A percentile compares a stretch with the other conserved stretches of the same genome.
phyloP scores from a whole-genome alignment of 2,888 invertebrate genomes.

The Tenthredo notha region DNA sequence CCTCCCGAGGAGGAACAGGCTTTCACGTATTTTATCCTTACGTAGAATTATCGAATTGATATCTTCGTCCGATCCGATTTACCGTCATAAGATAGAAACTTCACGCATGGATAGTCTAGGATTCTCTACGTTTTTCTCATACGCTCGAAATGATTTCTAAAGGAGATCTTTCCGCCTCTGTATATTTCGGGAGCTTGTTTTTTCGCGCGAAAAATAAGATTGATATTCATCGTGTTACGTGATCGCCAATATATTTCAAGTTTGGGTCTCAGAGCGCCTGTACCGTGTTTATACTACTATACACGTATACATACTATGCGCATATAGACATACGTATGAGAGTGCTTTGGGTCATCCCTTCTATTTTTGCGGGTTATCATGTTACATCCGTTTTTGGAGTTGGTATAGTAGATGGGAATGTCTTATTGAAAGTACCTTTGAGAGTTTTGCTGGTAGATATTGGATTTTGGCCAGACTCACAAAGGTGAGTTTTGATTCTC shows the following conservation, averaged over 20 bases:
- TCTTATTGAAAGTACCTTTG: constrained; percentile 27
- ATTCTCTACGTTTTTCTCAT: constrained; percentile 17
- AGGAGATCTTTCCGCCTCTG: neutral
- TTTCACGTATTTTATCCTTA: neutral
- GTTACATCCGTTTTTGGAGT: constrained; percentile 2
- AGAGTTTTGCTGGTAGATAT: constrained; percentile 25
- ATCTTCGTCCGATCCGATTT: neutral
- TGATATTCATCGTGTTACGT: constrained; percentile 28
- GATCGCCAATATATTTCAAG: constrained; percentile 40
- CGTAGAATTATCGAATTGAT: neutral
- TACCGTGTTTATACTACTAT: constrained; percentile 9
- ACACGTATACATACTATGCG: neutral
- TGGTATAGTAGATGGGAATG: neutral
- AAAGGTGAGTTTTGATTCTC: constrained; percentile 4
- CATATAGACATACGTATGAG: neutral
- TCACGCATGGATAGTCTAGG: neutral
- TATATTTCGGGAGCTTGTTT: neutral
- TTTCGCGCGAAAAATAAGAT: constrained; percentile 18
- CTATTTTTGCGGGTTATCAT: constrained; percentile 22
- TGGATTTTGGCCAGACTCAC: neutral
- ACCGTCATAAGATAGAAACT: constrained; percentile 6
- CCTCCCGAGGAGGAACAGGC: neutral
- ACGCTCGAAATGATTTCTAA: neutral
- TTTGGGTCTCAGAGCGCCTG: neutral
- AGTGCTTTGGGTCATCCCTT: constrained; percentile 8